Base-by-base conservation (phyloP, 2,113 vertebrate genomes). In the Saguinus midas region DNA sequence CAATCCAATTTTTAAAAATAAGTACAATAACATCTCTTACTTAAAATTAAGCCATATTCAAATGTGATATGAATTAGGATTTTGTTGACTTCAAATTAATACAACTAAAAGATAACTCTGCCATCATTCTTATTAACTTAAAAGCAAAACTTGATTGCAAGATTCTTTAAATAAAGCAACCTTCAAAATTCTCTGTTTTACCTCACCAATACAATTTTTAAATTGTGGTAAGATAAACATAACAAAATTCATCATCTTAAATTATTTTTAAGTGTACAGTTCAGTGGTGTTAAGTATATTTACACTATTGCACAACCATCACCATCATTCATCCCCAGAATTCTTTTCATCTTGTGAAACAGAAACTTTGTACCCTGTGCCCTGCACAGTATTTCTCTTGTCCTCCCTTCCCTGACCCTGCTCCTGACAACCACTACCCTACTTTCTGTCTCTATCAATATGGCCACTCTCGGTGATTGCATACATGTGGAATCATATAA, bases 291-390 rank as follows among this genome's bases (percentile, higher is more conserved):
- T 86, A 75, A 61, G 23, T 32, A 43, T 12, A 61, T 83, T 90
- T n/a, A 25, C 48, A 75, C 32, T 87, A n/a, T 84, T 95, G 21
- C 83, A 16, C 52, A 87, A 55, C 35, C 14, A 50, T 80, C 8
- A 70, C 35, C n/a, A 64, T 25, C 29, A 55, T 76, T 52, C 11
- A 35, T 55, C 20, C 55, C n/a, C 70, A 61, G 55, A 61, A 68
- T 10, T 45, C 37, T 80, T 87, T 83, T 35, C 48, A 40, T 76
- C 72, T 95, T 93, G 66, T 73, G 75, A 94, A 94, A 90, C 18
- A 70, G 64, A 92, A 89, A 92, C 85, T 82, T 96, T 87, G 61
- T 75, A 43, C 91, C 18, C 50, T 91, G 45, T 68, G 10, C 64
- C 45, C 40, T 92, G 29, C 81, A 43, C 9, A 79, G 9, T 75